Base-by-base conservation (phyloP, 2,113 vertebrate species). In the Apus apus region DNA sequence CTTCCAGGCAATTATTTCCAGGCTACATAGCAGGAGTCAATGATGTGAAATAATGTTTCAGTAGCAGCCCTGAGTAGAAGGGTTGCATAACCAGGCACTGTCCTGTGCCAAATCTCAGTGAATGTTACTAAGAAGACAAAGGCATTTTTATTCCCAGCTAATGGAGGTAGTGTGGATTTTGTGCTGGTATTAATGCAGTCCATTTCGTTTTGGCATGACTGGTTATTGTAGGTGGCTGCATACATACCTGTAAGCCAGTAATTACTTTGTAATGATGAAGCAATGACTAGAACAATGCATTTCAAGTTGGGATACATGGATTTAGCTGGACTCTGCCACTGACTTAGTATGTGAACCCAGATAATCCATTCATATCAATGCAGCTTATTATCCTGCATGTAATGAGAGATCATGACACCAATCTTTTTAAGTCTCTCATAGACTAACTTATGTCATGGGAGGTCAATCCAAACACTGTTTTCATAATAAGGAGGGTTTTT, bases 1-100 rank as follows among this genome's bases (percentile, higher is more conserved):
- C 66, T 95, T 90, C 77, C 68, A 92, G 57, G 26, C 61, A 85
- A 73, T 96, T 97, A 89, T 87, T 97, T 97, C 96, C 94, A 96
- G 96, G 91, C 94, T 94, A 97, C 51, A 48, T 92, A 95, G 79
- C 90, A 77, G 57, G 53, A 89, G 77, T 85, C 89, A 87, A 81
- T 87, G 94, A 97, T 95, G 91, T 85, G 73, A 94, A 90, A 81
- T 91, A 89, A 82, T 90, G 80, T 94, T 91, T 93, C 91, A 67
- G 77, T 43, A 82, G 89, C 87, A 90, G 74, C 53, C 20, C 75
- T 94, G 66, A 91, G 67, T 85, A 60, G 78, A 68, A 93, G 53
- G 51, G 19, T 97, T 97, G 74, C 74, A 72, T 96, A 97, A 97
- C 71, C 71, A 87, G 50, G 26, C 68, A 36, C 29, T 83, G 25